Conservation (phyloP, 2,888 invertebrate genomes). For the Tiliacea citrago region DNA sequence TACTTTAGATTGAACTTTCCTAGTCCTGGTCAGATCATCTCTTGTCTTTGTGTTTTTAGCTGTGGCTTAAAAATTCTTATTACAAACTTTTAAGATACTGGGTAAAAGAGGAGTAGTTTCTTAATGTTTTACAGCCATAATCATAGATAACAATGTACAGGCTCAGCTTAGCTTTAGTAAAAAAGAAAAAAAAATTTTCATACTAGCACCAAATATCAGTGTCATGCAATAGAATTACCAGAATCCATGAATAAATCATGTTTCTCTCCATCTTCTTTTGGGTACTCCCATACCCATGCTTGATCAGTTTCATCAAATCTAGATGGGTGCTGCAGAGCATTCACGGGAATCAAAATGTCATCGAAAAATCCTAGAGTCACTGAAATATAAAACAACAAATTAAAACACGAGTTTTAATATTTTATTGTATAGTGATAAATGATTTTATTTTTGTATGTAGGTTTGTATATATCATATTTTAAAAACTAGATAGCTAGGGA, state of each 20-base stretch:
- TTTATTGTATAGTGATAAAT: no score
- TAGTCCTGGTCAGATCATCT: neutral
- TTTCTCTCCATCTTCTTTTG: constrained; percentile 94
- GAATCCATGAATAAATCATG: constrained; percentile 99
- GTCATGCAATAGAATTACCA: constrained; percentile 81
- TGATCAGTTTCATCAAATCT: constrained; percentile 97
- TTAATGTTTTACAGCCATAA: neutral
- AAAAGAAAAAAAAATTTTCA: neutral
- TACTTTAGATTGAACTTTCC: neutral
- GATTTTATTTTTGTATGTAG: no score
- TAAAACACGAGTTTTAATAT: neutral
- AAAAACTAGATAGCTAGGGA: no score
- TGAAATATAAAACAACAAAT: constrained; percentile 81
- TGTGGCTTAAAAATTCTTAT: neutral
- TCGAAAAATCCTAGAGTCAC: constrained; percentile 99
- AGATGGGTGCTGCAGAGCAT: constrained; percentile 97
- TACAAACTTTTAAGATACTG: neutral
- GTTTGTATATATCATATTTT: no score
- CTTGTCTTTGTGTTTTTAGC: no score
- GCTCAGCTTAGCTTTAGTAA: neutral
- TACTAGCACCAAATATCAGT: neutral
- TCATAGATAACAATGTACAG: neutral
- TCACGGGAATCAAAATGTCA: constrained; percentile 98
- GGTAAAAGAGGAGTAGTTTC: neutral
- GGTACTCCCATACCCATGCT: constrained; percentile 99